phyloP scores from a whole-genome alignment of 2,797 vertebrate genomes.

The Epinephelus malabaricus region DNA sequence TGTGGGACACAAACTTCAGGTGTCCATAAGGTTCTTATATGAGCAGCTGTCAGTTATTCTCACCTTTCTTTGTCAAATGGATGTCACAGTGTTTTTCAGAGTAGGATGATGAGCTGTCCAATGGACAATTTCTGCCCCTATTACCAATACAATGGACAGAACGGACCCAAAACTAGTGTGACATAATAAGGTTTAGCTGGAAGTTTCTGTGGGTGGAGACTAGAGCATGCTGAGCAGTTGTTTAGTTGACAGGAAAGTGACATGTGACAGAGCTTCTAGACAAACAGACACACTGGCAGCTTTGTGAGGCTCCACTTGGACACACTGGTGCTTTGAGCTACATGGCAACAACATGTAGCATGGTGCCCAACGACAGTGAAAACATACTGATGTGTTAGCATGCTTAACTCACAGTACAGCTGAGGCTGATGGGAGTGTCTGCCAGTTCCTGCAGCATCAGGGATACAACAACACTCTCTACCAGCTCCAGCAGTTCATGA shows the following conservation, averaged over 20 bases:
- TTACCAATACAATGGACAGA: constrained; percentile 17
- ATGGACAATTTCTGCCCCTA: neutral
- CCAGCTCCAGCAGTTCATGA: too few relatives aligned
- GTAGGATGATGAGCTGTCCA: constrained; percentile 14
- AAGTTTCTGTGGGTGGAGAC: neutral
- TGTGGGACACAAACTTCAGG: neutral
- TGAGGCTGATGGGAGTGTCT: too few relatives aligned
- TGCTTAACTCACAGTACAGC: too few relatives aligned
- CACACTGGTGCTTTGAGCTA: too few relatives aligned
- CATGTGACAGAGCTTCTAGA: neutral
- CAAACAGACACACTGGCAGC: neutral
- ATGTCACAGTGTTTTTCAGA: constrained; percentile 3
- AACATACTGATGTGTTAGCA: too few relatives aligned
- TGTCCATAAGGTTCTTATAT: neutral
- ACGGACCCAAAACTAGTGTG: neutral
- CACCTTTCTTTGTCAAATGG: neutral
- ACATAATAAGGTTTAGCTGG: neutral
- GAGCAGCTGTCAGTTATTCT: constrained; percentile 2
- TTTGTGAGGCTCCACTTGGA: neutral
- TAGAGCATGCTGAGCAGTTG: neutral
- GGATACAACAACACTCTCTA: too few relatives aligned
- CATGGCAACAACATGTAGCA: too few relatives aligned
- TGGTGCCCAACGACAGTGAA: too few relatives aligned
- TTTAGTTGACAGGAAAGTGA: neutral
- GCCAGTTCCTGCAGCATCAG: too few relatives aligned